A percentile compares a stretch with the other conserved stretches of the same genome.
Conservation (phyloP, 2,888 invertebrate genomes). For the Latheticus oryzae region DNA sequence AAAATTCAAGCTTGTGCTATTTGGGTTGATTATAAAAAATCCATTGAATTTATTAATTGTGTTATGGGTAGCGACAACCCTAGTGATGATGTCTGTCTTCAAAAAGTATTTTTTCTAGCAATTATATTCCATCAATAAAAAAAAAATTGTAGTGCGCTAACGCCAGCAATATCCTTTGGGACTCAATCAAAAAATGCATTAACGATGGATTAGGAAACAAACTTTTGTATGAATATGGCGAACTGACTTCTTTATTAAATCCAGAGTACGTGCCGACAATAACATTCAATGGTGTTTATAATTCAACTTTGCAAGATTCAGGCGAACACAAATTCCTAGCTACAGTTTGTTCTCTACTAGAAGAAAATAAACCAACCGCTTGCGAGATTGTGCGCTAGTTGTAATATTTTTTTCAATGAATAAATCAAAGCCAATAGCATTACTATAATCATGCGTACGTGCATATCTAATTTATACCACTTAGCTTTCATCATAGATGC, state of each 20-base stretch:
- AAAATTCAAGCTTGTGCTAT: slow-evolving; percentile 67
- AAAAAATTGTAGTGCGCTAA: slow-evolving; percentile 61
- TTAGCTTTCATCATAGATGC: too few species aligned
- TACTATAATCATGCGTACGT: not conserved
- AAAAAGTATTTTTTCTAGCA: too few species aligned
- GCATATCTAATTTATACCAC: not conserved
- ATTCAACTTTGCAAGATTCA: slow-evolving; percentile 29
- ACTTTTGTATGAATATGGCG: slow-evolving; percentile 59
- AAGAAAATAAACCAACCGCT: slow-evolving; percentile 11
- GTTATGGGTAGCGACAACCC: slow-evolving; percentile 6
- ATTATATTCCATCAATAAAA: too few species aligned
- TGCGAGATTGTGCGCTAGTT: not conserved
- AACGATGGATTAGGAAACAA: slow-evolving; percentile 53
- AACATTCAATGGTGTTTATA: slow-evolving; percentile 58
- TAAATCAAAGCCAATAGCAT: not conserved
- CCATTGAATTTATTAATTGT: slow-evolving; percentile 27
- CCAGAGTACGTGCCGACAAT: slow-evolving; percentile 63
- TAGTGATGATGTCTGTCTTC: too few species aligned
- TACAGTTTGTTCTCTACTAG: slow-evolving; percentile 37
- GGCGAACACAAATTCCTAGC: slow-evolving; percentile 39
- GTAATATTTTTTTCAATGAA: not conserved
- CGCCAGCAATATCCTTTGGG: slow-evolving; percentile 45
- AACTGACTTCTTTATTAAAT: slow-evolving; percentile 57
- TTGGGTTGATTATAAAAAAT: not conserved
- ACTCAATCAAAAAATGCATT: slow-evolving; percentile 52